A percentile compares a stretch with the other conserved stretches of the same genome.
phyloP scores from a whole-genome alignment of 2,797 vertebrate species.

The Hapalemur alaotrensis region DNA sequence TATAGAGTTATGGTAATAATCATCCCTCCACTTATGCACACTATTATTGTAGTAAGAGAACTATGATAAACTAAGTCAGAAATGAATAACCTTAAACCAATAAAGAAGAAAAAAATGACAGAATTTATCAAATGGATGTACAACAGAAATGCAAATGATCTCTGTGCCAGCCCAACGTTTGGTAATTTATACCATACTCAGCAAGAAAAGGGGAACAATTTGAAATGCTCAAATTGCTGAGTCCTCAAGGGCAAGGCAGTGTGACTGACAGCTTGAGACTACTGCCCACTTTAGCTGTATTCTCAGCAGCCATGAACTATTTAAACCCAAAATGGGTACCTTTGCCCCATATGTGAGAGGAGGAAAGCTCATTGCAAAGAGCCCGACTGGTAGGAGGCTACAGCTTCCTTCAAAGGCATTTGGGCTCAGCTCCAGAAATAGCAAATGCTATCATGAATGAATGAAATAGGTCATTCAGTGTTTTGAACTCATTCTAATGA shows the following conservation, averaged over 20 bases:
- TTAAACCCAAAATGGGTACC: background rate
- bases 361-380: background rate
- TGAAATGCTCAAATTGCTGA: background rate
- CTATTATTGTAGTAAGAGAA: background rate
- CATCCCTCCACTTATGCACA: background rate
- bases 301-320: background rate
- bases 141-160: background rate
- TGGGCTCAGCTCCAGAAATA: background rate
- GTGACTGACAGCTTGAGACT: background rate
- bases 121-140: background rate
- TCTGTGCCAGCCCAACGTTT: background rate
- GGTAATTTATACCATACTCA: background rate
- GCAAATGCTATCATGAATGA: background rate
- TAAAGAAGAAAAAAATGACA: conserved; percentile 19
- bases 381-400: background rate
- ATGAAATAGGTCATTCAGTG: background rate
- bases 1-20: background rate
- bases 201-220: background rate
- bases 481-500: background rate
- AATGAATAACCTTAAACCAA: background rate
- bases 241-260: background rate
- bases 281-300: background rate
- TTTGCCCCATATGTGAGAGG: background rate
- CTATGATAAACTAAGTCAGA: background rate
- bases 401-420: background rate